Base-by-base conservation (phyloP, 2,797 vertebrate species). In the Coregonus ussuriensis region DNA sequence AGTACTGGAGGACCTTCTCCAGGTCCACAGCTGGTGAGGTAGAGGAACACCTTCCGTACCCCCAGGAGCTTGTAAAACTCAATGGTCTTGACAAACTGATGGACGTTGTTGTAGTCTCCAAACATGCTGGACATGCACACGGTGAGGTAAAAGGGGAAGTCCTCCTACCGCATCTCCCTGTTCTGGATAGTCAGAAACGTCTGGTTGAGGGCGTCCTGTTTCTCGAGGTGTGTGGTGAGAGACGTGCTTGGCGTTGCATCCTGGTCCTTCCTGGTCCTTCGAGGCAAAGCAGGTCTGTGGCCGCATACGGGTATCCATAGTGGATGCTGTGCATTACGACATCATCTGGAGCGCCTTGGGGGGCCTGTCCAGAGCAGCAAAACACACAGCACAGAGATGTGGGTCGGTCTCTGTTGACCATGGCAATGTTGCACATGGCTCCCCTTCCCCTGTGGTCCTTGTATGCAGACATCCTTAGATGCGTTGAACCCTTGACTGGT, bases 101-200 rank as follows among this genome's bases (percentile, higher is more conserved):
- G 74, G 78, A 88, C 74, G 0, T 93, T 94, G 51, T 86, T 90
- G 72, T 90, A 93, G 65, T 85, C 84, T 14, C 90, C 91, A 79
- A 90, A 93, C 85, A 94, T 88, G 33, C 87, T 63, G 53, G 93
- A 93, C 62, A 94, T 91, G 71, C 93, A 94, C 0, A 94, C 71
- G 0, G 92, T 92, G 81, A 94, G 92, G 59, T 91, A 86, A 29
- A 81, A 71, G 1, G 76, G 31, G n/a, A 82, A 83, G 7, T 33
- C 0, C 7, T 71, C 54, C 13, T 72, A 65, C 0, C 79, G 59
- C 4, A 68, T 81, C 65, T 90, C 87, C 80, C 52, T 76, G 18
- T 91, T 90, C 77, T 88, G 65, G 75, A 93, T 87, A 31, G 66
- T 41, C 1, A 88, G 80, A 54, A 76, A 77, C 3, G 13, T 51